Conservation (phyloP, 1,140 invertebrate genomes). For the Acromyrmex charruanus region DNA sequence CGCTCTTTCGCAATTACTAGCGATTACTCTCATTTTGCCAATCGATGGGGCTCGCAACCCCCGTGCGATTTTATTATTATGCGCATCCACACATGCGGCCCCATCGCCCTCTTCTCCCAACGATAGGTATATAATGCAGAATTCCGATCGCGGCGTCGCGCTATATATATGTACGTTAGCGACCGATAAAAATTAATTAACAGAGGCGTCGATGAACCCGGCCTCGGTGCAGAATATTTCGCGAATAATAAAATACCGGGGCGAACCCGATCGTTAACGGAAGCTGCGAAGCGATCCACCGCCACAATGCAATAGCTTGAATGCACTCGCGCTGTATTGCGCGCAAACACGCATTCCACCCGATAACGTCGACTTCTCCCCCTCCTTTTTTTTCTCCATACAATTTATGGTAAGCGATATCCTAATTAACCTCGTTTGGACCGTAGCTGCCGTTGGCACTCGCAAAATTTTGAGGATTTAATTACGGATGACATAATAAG, state of each 20-base stretch:
- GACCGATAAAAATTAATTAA: constrained; percentile 76
- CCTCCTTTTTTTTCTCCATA: background rate
- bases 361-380: constrained; percentile 44
- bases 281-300: constrained; percentile 55
- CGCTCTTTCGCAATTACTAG: constrained; percentile 67
- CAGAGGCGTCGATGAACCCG: constrained; percentile 58
- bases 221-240: constrained; percentile 65
- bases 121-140: constrained; percentile 55
- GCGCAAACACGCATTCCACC: constrained; percentile 48
- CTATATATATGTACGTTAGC: constrained; percentile 32
- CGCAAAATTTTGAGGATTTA: constrained; percentile 9
- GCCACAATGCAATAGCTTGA: constrained; percentile 50
- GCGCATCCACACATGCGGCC: constrained; percentile 33
- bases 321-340: constrained; percentile 29
- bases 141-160: constrained; percentile 61
- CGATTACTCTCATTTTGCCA: constrained; percentile 59
- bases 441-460: background rate
- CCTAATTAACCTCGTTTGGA: constrained; percentile 37
- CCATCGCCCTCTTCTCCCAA: background rate
- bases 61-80: constrained; percentile 71
- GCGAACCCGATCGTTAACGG: constrained; percentile 66
- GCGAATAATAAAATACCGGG: constrained; percentile 71
- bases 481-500: constrained; percentile 8
- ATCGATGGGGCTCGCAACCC: constrained; percentile 63
- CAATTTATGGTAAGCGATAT: constrained; percentile 35